Base-by-base conservation (phyloP, 2,888 invertebrate genomes). In the Eudemis profundana region DNA sequence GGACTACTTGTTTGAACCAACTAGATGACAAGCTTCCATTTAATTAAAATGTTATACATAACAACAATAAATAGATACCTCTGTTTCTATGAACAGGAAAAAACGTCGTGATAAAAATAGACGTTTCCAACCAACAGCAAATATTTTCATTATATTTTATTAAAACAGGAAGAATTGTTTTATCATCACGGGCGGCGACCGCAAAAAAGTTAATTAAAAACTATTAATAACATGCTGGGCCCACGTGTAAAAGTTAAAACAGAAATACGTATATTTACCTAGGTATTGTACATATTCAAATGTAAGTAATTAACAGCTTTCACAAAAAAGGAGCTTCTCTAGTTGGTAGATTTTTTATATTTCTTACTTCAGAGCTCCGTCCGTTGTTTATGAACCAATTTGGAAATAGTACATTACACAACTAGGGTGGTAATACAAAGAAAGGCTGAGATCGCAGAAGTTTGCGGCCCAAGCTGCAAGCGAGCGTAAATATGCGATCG, bases 91-190 rank as follows among this genome's bases (percentile, higher is more conserved):
- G 15, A 17, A 40, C 27, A 54, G 54, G 54, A 54, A 27, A 54
- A 42, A 27, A 17, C 3, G 2, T 5, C 42, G 1, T 17, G 15
- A 17, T 27, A 40, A 40, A 42, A 54, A 54, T 54, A 54, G 54
- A 54, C 10, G 40, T 10, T 42, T 54, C 27, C 23, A 40, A 27
- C 5, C 23, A 54, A 54, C 15, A 54, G 4, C 15, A 42, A 23
- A 54, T 54, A n/a, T 54, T 54, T 54, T 54, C 33, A 54, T 17
- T 12, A 4, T 21, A 19, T 8, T 27, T 40, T 27, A 42, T 40
- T 47, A 54, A 63, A 63, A 63, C 62, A 54, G 62, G 62, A 63
- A 63, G 49, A 38, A 54, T 23, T 2, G 12, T 15, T 59, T 47
- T 38, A 61, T 50, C 40, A 27, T 3, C 10, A 33, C 33, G 10